Evolutionary conservation across 1,140 invertebrate genomes (phyloP).

Genomic region (Atta colombica): DNA sequence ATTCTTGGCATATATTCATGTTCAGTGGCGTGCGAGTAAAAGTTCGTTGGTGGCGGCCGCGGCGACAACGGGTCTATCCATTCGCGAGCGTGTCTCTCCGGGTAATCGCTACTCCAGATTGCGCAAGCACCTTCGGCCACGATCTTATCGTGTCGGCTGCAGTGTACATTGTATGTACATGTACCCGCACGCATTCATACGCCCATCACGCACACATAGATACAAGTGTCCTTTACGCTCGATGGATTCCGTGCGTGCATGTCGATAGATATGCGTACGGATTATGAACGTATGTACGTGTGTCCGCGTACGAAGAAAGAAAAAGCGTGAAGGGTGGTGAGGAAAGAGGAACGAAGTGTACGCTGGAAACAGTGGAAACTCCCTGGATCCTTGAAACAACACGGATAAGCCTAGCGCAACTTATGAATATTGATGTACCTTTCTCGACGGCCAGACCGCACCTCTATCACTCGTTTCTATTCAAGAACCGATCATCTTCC

Average conservation of each 20-base stretch:
- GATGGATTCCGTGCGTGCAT: background rate
- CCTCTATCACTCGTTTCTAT: slow-evolving; percentile 65
- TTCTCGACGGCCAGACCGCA: slow-evolving; percentile 74
- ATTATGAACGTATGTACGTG: slow-evolving; percentile 1
- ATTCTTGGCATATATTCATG: background rate
- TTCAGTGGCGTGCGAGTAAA: background rate
- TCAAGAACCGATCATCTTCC: slow-evolving; percentile 22
- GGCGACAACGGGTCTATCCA: slow-evolving; percentile 66
- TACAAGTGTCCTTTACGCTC: slow-evolving; percentile 42
- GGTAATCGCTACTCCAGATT: slow-evolving; percentile 75
- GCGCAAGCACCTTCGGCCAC: slow-evolving; percentile 70
- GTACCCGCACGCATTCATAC: slow-evolving; percentile 20
- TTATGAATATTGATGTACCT: slow-evolving; percentile 87
- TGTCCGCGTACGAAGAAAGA: background rate
- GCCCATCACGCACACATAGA: slow-evolving; percentile 3
- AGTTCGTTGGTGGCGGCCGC: background rate
- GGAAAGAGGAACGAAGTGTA: slow-evolving; percentile 36
- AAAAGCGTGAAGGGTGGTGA: slow-evolving; percentile 4
- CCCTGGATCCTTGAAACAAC: slow-evolving; percentile 82
- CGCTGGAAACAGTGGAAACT: slow-evolving; percentile 75
- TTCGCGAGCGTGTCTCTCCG: slow-evolving; percentile 65
- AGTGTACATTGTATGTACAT: slow-evolving; percentile 47
- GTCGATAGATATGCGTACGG: background rate
- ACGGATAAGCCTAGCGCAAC: slow-evolving; percentile 79
- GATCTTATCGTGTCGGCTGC: slow-evolving; percentile 71